Base-by-base conservation (phyloP, 92 coral and sea anemone genomes). In the Phenganax marumi region DNA sequence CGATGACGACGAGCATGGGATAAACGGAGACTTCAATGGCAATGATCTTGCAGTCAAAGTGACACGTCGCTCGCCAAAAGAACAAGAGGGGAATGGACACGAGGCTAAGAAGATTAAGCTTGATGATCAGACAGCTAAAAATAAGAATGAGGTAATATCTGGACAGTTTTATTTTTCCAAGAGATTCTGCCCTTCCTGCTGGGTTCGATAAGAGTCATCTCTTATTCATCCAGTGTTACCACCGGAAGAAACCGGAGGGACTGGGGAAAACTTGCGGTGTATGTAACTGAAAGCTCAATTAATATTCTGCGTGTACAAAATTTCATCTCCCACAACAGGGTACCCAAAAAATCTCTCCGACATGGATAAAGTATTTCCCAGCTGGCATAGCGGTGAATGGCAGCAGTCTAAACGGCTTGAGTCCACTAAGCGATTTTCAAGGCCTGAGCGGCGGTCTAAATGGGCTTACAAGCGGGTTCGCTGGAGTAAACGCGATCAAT, bases 361-460 rank as follows among this genome's bases (percentile, higher is more conserved):
- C 98, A 19, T 95, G 98, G 98, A 95, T 94, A 88, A 94, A 94
- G 85, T 94, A 94, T 93, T 92, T 91, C 73, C 93, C 97, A 14
- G 91, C 93, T 79, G 93, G 97, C 51, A 92, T 94, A 82, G 93
- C 98, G 69, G 91, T 93, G 56, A 90, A 93, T 79, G 85, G 93
- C 12, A 92, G 90, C 63, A 94, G 98, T 39, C 80, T 94, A 33
- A 92, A 92, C 62, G 89, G 95, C 3, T 92, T 94, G 63, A 87
- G 93, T 50, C 97, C 93, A 48, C 85, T 94, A 74, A 94, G 54
- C 23, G 81, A 77, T 48, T 77, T 77, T 70, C 81, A 90, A 65
- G 93, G 97, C 9, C 86, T 94, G 24, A 92, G 91, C 83, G 48
- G 68, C 54, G 81, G 81, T 48, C 76, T 87, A 23, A 87, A 77